phyloP scores from a whole-genome alignment of 2,888 invertebrate species.

The Polyploca ridens region DNA sequence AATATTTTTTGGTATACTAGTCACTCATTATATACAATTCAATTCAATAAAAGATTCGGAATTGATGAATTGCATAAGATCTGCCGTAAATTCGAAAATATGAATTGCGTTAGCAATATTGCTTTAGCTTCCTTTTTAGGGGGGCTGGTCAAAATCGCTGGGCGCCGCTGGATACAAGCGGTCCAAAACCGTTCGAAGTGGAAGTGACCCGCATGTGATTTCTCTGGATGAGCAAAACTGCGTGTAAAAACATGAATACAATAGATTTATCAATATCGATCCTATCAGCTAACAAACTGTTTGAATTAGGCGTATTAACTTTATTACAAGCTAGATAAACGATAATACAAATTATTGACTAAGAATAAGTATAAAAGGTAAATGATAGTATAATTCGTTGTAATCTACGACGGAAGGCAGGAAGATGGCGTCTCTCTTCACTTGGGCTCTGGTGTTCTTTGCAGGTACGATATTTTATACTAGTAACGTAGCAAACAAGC shows the following conservation, averaged over 20 bases:
- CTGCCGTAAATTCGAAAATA: too few relatives aligned
- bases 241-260: not conserved
- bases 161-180: too few relatives aligned
- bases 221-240: not conserved
- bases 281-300: not conserved
- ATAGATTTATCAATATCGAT: not conserved
- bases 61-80: too few relatives aligned
- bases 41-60: too few relatives aligned
- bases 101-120: too few relatives aligned
- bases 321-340: not conserved
- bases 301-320: not conserved
- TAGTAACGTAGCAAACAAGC: too few relatives aligned
- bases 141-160: too few relatives aligned
- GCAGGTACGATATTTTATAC: slow-evolving; percentile 28
- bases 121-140: too few relatives aligned
- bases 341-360: not conserved
- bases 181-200: too few relatives aligned
- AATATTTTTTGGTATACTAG: too few relatives aligned
- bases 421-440: slow-evolving; percentile 28
- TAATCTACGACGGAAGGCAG: slow-evolving; percentile 14
- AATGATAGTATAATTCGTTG: not conserved
- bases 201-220: too few relatives aligned
- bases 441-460: slow-evolving; percentile 28
- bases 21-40: too few relatives aligned
- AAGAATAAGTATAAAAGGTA: slow-evolving; percentile 14